Percentiles rank a stretch among this genome's conserved stretches.
phyloP scores from a whole-genome alignment of 2,797 vertebrate species.

The Clarias pachynema region DNA sequence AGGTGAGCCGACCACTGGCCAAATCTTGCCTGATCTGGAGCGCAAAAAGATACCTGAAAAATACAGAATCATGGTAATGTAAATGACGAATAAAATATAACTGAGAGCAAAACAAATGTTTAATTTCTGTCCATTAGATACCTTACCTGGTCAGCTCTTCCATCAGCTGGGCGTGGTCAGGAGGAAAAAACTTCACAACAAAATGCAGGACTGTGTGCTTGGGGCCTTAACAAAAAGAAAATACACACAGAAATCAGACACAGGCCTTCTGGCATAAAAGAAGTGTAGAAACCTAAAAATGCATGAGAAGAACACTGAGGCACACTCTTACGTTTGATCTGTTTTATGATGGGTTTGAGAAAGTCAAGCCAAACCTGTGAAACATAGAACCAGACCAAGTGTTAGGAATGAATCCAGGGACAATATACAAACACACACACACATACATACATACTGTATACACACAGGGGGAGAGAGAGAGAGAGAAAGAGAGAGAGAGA shows the following conservation, averaged over 20 bases:
- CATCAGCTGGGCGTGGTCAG: constrained; percentile 90
- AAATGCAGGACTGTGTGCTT: constrained; percentile 90
- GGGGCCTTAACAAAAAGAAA: constrained; percentile 75
- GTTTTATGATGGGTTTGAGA: constrained; percentile 93
- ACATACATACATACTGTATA: neutral
- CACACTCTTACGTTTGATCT: constrained; percentile 90
- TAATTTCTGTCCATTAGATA: neutral
- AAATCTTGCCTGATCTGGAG: constrained; percentile 96
- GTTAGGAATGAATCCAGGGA: neutral
- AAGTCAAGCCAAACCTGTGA: constrained; percentile 96
- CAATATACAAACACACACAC: neutral
- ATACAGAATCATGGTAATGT: neutral
- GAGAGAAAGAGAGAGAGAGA: neutral
- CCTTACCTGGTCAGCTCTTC: constrained; percentile 94
- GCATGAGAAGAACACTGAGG: neutral
- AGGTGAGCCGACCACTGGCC: constrained; percentile 85
- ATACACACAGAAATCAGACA: neutral
- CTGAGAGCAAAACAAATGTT: neutral
- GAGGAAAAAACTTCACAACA: constrained; percentile 97
- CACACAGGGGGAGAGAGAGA: no score
- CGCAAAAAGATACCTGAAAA: constrained; percentile 93
- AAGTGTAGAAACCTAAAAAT: neutral
- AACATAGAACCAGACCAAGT: constrained; percentile 6
- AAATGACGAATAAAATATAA: neutral
- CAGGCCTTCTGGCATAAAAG: neutral